These are phyloP conservation scores for Nymphalis polychloros DNA, from an alignment of 2,888 invertebrate genomes.

Conservation along the genomic window DNA sequence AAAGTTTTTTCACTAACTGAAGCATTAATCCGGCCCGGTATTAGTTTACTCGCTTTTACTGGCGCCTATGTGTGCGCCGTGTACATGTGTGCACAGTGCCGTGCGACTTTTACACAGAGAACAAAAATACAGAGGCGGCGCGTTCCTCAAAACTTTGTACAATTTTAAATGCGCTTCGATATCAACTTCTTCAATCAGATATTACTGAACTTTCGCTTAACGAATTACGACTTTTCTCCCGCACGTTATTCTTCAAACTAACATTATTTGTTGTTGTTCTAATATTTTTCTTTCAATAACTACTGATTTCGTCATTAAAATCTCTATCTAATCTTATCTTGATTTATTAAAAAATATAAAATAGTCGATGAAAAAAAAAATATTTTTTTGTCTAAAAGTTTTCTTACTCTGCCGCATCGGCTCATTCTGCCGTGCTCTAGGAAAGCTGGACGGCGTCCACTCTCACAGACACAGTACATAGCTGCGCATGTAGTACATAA, in stretches of 20 bases:
- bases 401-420: conserved; percentile 47
- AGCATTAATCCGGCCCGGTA: conserved; percentile 82
- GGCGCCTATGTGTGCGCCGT: conserved; percentile 61
- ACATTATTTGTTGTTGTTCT: too few species aligned
- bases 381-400: conserved; percentile 23
- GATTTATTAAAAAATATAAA: background rate
- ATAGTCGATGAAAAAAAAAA: background rate
- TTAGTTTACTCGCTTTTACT: conserved; percentile 80
- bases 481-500: conserved; percentile 43
- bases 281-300: too few species aligned
- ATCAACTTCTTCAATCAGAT: conserved; percentile 46
- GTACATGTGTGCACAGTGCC: conserved; percentile 66
- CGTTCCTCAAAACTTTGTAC: conserved; percentile 40
- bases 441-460: conserved; percentile 77
- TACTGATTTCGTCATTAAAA: too few species aligned
- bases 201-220: conserved; percentile 17
- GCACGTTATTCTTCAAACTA: too few species aligned
- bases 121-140: conserved; percentile 56
- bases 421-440: conserved; percentile 67
- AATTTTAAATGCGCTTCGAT: conserved; percentile 40
- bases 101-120: conserved; percentile 76
- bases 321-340: too few species aligned
- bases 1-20: conserved; percentile 83
- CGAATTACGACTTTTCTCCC: background rate
- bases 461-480: conserved; percentile 55